Percentiles rank a stretch among this genome's conserved stretches.
Conservation (phyloP, 2,888 invertebrate genomes). For the Agrilus mali region DNA sequence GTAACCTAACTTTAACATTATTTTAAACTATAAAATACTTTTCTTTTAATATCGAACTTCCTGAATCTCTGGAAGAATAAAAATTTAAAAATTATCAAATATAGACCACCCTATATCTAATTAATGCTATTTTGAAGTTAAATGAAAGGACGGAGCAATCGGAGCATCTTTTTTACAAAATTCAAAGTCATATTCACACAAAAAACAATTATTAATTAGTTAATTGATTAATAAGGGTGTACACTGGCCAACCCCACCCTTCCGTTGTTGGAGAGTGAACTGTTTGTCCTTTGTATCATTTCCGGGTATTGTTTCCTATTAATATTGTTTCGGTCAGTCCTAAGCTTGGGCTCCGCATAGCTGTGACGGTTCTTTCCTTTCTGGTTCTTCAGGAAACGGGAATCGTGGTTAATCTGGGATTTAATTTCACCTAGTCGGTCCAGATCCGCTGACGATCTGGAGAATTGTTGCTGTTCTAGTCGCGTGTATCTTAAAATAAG, state of each 20-base stretch:
- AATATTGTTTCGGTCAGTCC: slow-evolving; percentile 26
- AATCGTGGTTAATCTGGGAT: slow-evolving; percentile 14
- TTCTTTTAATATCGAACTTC: no score
- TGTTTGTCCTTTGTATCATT: slow-evolving; percentile 32
- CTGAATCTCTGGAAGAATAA: no score
- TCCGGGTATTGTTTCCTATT: slow-evolving; percentile 27
- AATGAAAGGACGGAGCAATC: no score
- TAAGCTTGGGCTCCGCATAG: slow-evolving; percentile 52
- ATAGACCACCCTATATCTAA: no score
- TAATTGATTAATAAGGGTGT: slow-evolving; percentile 28
- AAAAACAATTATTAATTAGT: no score
- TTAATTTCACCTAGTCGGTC: slow-evolving; percentile 23
- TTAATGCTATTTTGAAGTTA: no score
- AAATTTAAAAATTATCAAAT: no score
- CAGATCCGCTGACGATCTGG: slow-evolving; percentile 25
- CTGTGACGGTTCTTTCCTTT: slow-evolving; percentile 40
- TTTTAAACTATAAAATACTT: no score
- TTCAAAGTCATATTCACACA: no score
- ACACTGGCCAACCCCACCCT: slow-evolving; percentile 34
- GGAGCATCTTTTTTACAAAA: no score
- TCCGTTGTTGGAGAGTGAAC: slow-evolving; percentile 30
- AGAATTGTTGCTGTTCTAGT: slow-evolving; percentile 30
- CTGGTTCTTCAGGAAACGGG: slow-evolving; percentile 25
- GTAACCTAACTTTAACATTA: no score
- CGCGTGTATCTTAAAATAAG: slow-evolving; percentile 11